phyloP scores from a whole-genome alignment of 35 echinoderm and acorn worm genomes.

The Hemicentrotus pulcherrimus region DNA sequence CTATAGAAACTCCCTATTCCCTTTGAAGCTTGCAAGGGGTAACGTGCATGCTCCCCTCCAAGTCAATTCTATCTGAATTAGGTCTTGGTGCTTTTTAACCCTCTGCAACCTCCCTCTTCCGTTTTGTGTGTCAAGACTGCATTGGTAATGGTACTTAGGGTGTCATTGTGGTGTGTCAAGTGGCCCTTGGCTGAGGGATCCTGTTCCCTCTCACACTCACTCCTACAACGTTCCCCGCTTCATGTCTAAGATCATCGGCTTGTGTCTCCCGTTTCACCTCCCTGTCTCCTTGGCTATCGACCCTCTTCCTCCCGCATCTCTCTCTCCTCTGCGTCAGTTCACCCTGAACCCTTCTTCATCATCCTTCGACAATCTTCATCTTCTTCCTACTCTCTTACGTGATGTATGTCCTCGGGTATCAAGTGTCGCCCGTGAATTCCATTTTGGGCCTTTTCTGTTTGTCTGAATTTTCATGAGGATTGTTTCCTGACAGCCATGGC shows the following conservation, averaged over 20 bases:
- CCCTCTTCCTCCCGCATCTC: constrained; percentile 5
- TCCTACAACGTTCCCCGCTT: constrained; percentile 17
- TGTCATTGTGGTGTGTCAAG: not conserved
- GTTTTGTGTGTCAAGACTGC: constrained; percentile 31
- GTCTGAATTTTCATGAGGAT: constrained; percentile 18
- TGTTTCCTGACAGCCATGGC: not conserved
- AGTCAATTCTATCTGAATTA: too few species aligned
- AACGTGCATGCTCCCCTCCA: too few species aligned
- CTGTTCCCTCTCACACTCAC: not conserved
- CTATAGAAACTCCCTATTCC: not conserved
- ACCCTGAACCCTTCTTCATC: not conserved
- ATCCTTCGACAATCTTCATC: not conserved
- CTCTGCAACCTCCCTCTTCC: not conserved
- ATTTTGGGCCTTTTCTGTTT: not conserved
- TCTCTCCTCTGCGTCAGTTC: not conserved
- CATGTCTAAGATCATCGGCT: not conserved
- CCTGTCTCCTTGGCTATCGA: not conserved
- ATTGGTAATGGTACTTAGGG: constrained; percentile 21
- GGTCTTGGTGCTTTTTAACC: not conserved
- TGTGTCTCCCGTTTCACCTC: not conserved
- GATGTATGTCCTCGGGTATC: not conserved
- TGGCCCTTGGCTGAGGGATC: not conserved
- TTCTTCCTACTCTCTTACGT: not conserved
- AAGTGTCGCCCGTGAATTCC: not conserved
- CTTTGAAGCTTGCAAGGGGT: too few species aligned